These are phyloP conservation scores for Psilopogon haemacephalus DNA, from an alignment of 2,113 vertebrate genomes.

Conservation along the genomic window DNA sequence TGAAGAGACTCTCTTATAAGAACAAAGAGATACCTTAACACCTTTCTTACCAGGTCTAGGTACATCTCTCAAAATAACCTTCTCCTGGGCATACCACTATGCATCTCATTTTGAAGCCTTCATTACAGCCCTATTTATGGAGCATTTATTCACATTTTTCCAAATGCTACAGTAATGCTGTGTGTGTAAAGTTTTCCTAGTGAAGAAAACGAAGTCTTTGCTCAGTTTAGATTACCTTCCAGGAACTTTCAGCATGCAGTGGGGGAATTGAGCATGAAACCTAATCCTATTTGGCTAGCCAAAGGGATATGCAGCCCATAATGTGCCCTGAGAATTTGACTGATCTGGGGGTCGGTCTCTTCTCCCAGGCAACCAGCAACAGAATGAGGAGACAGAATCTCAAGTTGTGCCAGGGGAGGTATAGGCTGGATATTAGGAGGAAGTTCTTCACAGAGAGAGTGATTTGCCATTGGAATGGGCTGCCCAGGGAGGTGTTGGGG, in stretches of 20 bases:
- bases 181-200: neutral
- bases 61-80: neutral
- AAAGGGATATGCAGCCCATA: neutral
- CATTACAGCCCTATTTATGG: neutral
- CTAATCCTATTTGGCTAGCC: neutral
- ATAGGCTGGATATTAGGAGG: no score
- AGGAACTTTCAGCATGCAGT: neutral
- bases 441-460: no score
- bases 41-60: neutral
- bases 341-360: no score
- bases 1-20: neutral
- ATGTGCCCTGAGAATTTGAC: neutral
- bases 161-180: neutral
- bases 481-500: no score
- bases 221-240: neutral
- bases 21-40: neutral
- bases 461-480: no score
- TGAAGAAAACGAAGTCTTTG: neutral
- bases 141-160: neutral
- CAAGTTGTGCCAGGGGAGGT: no score
- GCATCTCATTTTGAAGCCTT: neutral
- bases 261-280: neutral
- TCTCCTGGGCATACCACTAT: neutral
- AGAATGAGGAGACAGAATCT: no score
- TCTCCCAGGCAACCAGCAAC: no score